Evolutionary conservation across 2,113 vertebrate species (phyloP).

Genomic region (Microtus oregoni): DNA sequence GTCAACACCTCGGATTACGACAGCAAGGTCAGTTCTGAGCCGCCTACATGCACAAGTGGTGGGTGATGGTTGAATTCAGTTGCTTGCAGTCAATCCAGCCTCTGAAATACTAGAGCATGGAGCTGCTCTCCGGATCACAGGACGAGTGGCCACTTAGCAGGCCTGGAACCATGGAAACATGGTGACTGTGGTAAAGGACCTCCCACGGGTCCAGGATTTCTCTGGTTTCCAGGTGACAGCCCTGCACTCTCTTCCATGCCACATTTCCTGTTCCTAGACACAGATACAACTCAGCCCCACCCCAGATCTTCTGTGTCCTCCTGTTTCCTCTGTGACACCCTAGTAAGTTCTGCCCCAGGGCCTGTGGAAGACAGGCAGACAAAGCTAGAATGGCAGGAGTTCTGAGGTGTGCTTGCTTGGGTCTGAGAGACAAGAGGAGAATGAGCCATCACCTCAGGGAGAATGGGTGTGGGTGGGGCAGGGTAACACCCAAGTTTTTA

Average conservation of each 20-base stretch:
- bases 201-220: not conserved
- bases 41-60: fast-evolving
- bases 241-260: not conserved
- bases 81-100: not conserved
- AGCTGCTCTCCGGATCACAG: not conserved
- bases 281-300: not conserved
- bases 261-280: not conserved
- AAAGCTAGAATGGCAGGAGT: not conserved
- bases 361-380: not conserved
- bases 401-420: not conserved
- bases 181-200: not conserved
- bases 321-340: not conserved
- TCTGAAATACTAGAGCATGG: not conserved
- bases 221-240: not conserved
- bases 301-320: not conserved
- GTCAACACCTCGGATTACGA: constrained; percentile 98
- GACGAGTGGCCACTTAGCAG: not conserved
- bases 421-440: not conserved
- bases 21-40: constrained; percentile 92
- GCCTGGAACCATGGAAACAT: not conserved
- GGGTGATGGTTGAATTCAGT: not conserved
- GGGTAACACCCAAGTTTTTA: not conserved
- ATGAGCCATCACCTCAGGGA: not conserved
- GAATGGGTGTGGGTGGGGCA: not conserved
- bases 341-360: not conserved